A percentile compares a stretch with the other conserved stretches of the same genome.
Conservation (phyloP, 1,140 invertebrate species). For the Rhyacophila brunnea region DNA sequence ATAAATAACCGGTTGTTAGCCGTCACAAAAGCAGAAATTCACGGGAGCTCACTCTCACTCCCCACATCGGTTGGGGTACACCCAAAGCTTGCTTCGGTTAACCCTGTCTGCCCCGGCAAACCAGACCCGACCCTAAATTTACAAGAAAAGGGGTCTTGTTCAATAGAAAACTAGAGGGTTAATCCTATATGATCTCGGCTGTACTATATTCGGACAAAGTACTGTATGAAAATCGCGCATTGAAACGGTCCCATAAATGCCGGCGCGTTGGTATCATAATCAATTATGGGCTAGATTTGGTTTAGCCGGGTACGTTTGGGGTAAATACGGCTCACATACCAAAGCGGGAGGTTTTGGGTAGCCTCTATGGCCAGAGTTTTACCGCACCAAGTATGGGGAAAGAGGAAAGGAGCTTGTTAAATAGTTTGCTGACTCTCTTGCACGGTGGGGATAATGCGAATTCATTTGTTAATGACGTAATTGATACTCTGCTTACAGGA, state of each 20-base stretch:
- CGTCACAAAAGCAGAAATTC: slow-evolving; percentile 24
- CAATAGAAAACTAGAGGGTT: slow-evolving; percentile 26
- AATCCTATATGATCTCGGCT: slow-evolving; percentile 7
- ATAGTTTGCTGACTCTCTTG: neutral
- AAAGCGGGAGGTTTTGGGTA: slow-evolving; percentile 30
- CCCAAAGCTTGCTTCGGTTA: slow-evolving; percentile 33
- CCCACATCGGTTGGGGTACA: slow-evolving; percentile 7
- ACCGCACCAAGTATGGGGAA: slow-evolving; percentile 25
- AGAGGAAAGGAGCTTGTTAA: slow-evolving; percentile 6
- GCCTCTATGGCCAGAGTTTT: slow-evolving; percentile 35
- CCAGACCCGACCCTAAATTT: slow-evolving; percentile 34
- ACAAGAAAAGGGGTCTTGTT: slow-evolving; percentile 27
- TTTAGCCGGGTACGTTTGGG: slow-evolving; percentile 32
- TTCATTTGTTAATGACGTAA: slow-evolving; percentile 28
- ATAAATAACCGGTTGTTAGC: slow-evolving; percentile 33
- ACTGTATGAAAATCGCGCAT: slow-evolving; percentile 1
- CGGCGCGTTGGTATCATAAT: slow-evolving; percentile 32
- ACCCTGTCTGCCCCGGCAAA: slow-evolving; percentile 32
- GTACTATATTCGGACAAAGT: neutral
- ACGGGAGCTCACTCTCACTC: neutral
- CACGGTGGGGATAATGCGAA: neutral
- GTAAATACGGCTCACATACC: slow-evolving; percentile 32
- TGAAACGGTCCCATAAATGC: slow-evolving; percentile 25
- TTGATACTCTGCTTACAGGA: slow-evolving; percentile 12
- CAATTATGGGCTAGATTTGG: slow-evolving; percentile 36